phyloP scores from a whole-genome alignment of 92 coral and sea anemone species.

The Phenganax stokvisi region DNA sequence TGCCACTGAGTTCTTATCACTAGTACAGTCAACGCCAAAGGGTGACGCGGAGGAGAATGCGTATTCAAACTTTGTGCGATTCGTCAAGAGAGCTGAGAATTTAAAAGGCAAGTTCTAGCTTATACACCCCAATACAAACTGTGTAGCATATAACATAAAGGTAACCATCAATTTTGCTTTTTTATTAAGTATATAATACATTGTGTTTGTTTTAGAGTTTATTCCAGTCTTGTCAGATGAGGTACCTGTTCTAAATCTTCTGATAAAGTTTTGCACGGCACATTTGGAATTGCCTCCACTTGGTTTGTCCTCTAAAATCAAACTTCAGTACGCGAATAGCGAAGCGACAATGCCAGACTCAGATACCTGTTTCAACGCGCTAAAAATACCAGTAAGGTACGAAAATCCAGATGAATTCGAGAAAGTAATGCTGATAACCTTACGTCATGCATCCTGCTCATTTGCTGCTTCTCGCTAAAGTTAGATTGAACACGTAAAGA shows the following conservation, averaged over 20 bases:
- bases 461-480: not conserved
- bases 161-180: not conserved
- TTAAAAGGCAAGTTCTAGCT: not conserved
- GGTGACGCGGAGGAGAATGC: not conserved
- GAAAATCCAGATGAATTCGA: not conserved
- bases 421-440: not conserved
- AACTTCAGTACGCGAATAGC: not conserved
- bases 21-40: not conserved
- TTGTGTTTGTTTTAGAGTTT: not conserved
- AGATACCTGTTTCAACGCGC: slow-evolving; percentile 3
- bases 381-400: not conserved
- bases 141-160: too few relatives aligned
- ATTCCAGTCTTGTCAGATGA: not conserved
- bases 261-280: not conserved
- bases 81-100: not conserved
- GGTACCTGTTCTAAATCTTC: not conserved
- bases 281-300: slow-evolving; percentile 1
- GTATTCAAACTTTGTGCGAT: not conserved
- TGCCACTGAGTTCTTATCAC: not conserved
- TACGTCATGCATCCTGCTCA: slow-evolving; percentile 1
- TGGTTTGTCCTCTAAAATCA: not conserved
- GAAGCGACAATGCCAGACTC: not conserved
- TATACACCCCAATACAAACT: too few relatives aligned
- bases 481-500: not conserved
- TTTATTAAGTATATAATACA: not conserved